These are phyloP conservation scores for Ceyx erithaca DNA, from an alignment of 2,797 vertebrate species.

Conservation along the genomic window DNA sequence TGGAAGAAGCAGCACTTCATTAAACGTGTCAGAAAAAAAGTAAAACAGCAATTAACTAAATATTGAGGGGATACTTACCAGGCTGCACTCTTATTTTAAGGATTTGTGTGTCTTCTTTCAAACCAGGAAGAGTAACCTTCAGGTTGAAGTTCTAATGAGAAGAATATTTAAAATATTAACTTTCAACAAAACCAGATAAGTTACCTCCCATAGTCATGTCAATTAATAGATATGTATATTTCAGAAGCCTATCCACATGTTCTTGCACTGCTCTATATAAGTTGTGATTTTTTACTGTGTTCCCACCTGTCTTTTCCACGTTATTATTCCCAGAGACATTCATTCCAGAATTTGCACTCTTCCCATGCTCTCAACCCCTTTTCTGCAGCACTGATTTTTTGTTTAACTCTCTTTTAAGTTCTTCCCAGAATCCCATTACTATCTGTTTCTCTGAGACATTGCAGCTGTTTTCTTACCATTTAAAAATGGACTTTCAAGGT, in stretches of 20 bases:
- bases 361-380: neutral
- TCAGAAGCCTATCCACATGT: neutral
- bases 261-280: neutral
- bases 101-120: conserved; percentile 81
- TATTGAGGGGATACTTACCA: conserved; percentile 77
- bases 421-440: neutral
- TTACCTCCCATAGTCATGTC: neutral
- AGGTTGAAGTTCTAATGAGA: conserved; percentile 82
- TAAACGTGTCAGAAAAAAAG: neutral
- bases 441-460: neutral
- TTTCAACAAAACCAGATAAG: neutral
- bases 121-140: conserved; percentile 84
- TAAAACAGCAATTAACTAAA: neutral
- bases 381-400: neutral
- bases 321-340: neutral
- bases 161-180: conserved; percentile 49
- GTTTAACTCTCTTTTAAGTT: neutral
- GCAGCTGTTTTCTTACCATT: neutral
- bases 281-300: neutral
- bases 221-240: neutral
- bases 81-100: conserved; percentile 84
- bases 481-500: neutral
- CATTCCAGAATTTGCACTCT: neutral
- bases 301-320: neutral
- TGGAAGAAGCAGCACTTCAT: neutral